Conservation (phyloP, 2,888 invertebrate species). For the Venustoraphidia nigricollis region DNA sequence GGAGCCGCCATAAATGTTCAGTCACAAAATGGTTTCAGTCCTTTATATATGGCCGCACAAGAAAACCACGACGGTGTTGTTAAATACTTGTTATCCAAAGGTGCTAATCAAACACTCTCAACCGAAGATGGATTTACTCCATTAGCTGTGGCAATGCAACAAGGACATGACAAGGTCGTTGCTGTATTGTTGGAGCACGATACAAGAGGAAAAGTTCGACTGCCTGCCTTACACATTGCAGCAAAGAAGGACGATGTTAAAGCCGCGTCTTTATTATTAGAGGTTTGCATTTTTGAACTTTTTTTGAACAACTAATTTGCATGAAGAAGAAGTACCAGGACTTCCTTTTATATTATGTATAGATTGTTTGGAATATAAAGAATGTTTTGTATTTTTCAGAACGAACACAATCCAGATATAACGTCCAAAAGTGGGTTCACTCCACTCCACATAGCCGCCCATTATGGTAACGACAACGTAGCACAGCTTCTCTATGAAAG, state of each 20-base stretch:
- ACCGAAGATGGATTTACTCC: conserved; percentile 99
- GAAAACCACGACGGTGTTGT: conserved; percentile 93
- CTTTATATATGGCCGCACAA: conserved; percentile 97
- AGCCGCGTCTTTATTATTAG: conserved; percentile 80
- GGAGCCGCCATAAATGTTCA: conserved; percentile 94
- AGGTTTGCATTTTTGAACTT: conserved; percentile 31
- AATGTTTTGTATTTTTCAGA: conserved; percentile 32
- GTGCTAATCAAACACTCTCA: conserved; percentile 90
- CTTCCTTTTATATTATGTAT: no score
- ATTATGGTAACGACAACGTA: conserved; percentile 94
- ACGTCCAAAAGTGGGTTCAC: conserved; percentile 97
- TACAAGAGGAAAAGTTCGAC: conserved; percentile 84
- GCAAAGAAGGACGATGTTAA: conserved; percentile 98
- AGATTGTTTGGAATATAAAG: conserved; percentile 1
- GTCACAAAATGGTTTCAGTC: conserved; percentile 93
- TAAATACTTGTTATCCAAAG: conserved; percentile 75
- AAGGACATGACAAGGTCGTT: conserved; percentile 93
- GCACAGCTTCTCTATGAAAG: conserved; percentile 75
- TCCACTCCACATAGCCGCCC: conserved; percentile 94
- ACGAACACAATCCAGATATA: conserved; percentile 93
- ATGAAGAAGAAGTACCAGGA: no score
- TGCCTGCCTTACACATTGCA: conserved; percentile 95
- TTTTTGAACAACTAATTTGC: no score
- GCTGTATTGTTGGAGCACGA: conserved; percentile 92
- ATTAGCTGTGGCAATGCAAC: conserved; percentile 97